These are phyloP conservation scores for Drymonia ruficornis DNA, from an alignment of 2,888 invertebrate species.

Conservation along the genomic window DNA sequence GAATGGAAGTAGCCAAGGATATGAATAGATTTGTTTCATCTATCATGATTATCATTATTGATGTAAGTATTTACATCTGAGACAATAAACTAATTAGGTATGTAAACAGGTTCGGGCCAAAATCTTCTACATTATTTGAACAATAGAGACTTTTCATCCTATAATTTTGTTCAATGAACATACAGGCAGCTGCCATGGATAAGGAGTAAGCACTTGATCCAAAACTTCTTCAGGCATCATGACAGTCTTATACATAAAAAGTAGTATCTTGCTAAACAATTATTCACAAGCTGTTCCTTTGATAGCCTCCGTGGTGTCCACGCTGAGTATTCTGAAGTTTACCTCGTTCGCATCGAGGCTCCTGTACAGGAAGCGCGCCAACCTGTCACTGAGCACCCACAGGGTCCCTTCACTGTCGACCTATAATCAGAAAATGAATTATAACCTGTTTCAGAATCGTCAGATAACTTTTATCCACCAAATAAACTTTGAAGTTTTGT, in stretches of 20 bases:
- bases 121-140: too few relatives aligned
- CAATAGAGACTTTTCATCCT: too few relatives aligned
- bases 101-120: too few relatives aligned
- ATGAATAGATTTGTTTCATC: too few relatives aligned
- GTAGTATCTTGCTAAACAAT: conserved; percentile 1
- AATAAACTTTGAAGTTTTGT: too few relatives aligned
- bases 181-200: too few relatives aligned
- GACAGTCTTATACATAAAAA: neutral
- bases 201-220: neutral
- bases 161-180: too few relatives aligned
- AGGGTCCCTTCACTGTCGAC: conserved; percentile 81
- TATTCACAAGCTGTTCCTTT: conserved; percentile 82
- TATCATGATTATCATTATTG: too few relatives aligned
- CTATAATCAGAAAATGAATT: conserved; percentile 58
- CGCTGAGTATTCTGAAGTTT: conserved; percentile 88
- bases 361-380: conserved; percentile 89
- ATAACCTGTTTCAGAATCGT: conserved; percentile 45
- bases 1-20: too few relatives aligned
- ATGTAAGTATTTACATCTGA: too few relatives aligned
- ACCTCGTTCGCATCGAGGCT: conserved; percentile 87
- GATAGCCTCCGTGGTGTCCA: conserved; percentile 81
- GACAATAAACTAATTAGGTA: too few relatives aligned
- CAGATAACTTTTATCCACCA: too few relatives aligned
- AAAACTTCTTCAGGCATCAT: neutral
- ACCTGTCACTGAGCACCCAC: conserved; percentile 91